Conservation (phyloP, 2,113 vertebrate genomes). For the Gila orcuttii region DNA sequence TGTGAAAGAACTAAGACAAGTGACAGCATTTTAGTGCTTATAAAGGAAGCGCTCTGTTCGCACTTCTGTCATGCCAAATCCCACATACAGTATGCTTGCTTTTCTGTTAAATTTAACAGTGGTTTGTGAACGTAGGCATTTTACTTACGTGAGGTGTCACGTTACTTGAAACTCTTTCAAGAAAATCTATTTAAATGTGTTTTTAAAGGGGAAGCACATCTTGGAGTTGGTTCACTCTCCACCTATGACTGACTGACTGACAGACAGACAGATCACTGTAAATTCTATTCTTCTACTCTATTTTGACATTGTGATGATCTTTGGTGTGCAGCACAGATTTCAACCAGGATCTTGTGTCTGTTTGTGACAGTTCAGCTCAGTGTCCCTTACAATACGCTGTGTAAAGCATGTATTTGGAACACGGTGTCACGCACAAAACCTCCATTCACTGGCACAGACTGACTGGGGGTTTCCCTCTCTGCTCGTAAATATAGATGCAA, state of each 20-base stretch:
- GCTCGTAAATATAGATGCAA: conserved; percentile 49
- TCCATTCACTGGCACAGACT: conserved; percentile 34
- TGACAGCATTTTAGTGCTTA: no score
- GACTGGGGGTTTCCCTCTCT: conserved; percentile 9
- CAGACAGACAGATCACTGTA: not conserved
- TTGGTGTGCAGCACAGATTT: not conserved
- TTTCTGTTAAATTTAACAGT: no score
- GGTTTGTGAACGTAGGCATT: no score
- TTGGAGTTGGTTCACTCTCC: no score
- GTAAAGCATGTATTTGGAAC: conserved; percentile 25
- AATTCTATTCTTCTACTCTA: not conserved
- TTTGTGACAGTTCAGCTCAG: conserved; percentile 26
- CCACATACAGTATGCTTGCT: no score
- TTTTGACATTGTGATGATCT: conserved; percentile 4
- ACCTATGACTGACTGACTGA: not conserved
- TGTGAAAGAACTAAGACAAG: no score
- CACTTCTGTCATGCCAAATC: no score
- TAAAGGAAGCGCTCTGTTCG: no score
- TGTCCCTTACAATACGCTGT: not conserved
- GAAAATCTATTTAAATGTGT: no score
- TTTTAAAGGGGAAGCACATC: no score
- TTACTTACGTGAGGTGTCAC: no score
- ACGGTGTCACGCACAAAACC: conserved; percentile 40
- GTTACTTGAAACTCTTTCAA: no score
- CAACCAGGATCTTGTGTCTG: conserved; percentile 35